Percentiles rank a stretch among this genome's conserved stretches.
phyloP scores from a whole-genome alignment of 1,140 invertebrate species.

The Lethrus apterus region DNA sequence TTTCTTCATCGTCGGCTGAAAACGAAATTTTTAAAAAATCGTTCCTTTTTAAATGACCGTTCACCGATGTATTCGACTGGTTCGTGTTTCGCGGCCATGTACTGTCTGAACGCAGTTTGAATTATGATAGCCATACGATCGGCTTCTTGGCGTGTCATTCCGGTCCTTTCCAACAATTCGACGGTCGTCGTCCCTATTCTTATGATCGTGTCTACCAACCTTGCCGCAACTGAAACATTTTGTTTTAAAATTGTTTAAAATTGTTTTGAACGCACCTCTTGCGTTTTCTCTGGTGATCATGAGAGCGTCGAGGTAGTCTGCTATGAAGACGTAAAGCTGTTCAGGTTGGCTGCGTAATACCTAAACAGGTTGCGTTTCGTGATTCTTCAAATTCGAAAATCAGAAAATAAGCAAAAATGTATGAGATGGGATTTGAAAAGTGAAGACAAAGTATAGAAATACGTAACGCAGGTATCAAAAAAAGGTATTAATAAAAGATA shows the following conservation, averaged over 20 bases:
- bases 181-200: conserved; percentile 40
- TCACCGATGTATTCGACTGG: neutral
- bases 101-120: conserved; percentile 24
- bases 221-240: conserved; percentile 39
- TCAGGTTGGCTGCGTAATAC: conserved; percentile 54
- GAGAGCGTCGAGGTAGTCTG: conserved; percentile 59
- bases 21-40: neutral
- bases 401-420: too few relatives aligned
- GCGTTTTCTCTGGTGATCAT: conserved; percentile 59
- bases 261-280: conserved; percentile 35
- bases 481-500: too few relatives aligned
- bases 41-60: too few relatives aligned
- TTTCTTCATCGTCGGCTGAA: neutral
- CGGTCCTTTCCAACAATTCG: conserved; percentile 38
- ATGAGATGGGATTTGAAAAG: neutral
- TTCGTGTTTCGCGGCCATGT: conserved; percentile 7
- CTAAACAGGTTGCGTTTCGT: conserved; percentile 31
- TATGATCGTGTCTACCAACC: conserved; percentile 43
- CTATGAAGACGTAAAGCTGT: conserved; percentile 55
- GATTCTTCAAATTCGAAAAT: neutral
- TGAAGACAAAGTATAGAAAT: too few relatives aligned
- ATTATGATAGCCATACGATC: conserved; percentile 35
- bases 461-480: too few relatives aligned
- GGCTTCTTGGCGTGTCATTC: conserved; percentile 42
- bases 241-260: neutral